Conservation (phyloP, 2,113 vertebrate genomes). For the Trinectes maculatus region DNA sequence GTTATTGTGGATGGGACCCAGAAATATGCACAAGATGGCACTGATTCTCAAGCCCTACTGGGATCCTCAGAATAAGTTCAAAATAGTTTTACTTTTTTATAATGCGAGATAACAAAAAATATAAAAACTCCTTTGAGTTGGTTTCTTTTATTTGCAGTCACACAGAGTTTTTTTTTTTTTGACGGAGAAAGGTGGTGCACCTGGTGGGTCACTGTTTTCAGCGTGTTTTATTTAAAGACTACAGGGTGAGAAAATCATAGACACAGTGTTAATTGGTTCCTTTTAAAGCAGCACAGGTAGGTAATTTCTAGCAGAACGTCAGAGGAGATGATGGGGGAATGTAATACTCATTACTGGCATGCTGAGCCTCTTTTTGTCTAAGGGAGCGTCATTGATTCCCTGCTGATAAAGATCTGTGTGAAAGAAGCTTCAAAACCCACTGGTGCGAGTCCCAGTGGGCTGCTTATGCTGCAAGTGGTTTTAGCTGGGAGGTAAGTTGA, state of each 20-base stretch:
- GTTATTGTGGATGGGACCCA: conserved; percentile 45
- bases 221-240: neutral
- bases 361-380: conserved; percentile 51
- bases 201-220: neutral
- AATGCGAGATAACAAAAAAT: neutral
- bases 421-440: conserved; percentile 52
- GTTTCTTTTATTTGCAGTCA: neutral
- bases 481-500: conserved; percentile 26
- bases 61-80: conserved; percentile 30
- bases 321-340: conserved; percentile 49
- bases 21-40: conserved; percentile 47
- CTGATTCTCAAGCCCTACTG: conserved; percentile 6
- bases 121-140: neutral
- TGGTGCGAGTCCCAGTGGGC: conserved; percentile 44
- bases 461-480: conserved; percentile 40
- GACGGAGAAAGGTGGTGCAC: no score
- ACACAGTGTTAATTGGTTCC: conserved; percentile 20
- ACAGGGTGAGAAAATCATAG: conserved; percentile 26
- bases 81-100: conserved; percentile 18
- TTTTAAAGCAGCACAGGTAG: conserved; percentile 31
- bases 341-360: conserved; percentile 59
- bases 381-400: conserved; percentile 68
- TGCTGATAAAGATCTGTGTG: conserved; percentile 51
- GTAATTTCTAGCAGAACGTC: conserved; percentile 45
- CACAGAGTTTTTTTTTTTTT: neutral